phyloP scores from a whole-genome alignment of 1,140 invertebrate genomes.

The Drosophila repletoides region DNA sequence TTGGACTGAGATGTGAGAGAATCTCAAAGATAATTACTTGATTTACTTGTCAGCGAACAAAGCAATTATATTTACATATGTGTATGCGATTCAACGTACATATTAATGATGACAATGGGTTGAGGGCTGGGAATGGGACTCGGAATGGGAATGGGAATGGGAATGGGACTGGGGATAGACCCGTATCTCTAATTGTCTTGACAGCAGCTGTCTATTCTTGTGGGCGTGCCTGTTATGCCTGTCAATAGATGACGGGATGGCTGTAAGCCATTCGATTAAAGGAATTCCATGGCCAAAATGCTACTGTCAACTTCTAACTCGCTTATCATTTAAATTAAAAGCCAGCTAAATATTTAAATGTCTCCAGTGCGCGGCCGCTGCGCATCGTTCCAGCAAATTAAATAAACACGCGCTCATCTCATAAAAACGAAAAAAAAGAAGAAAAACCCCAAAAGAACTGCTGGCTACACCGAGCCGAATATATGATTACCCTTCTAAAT shows the following conservation, averaged over 20 bases:
- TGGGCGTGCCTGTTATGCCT: constrained; percentile 27
- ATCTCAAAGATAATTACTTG: constrained; percentile 66
- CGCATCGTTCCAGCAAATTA: constrained; percentile 10
- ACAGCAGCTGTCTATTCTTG: constrained; percentile 34
- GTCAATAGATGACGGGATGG: constrained; percentile 13
- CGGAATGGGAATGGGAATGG: not conserved
- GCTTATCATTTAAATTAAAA: not conserved
- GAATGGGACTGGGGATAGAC: constrained; percentile 4
- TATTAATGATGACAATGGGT: constrained; percentile 32
- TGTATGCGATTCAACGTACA: constrained; percentile 16
- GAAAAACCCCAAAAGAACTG: not conserved
- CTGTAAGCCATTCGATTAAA: not conserved
- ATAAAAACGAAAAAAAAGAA: constrained; percentile 2
- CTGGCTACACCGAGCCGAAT: not conserved
- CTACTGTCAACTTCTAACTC: not conserved
- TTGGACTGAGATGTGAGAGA: constrained; percentile 13
- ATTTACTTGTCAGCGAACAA: constrained; percentile 65
- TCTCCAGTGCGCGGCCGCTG: not conserved
- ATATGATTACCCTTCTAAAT: no score
- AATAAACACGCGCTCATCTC: constrained; percentile 10
- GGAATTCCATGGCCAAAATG: constrained; percentile 8
- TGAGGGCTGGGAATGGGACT: constrained; percentile 5
- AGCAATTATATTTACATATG: constrained; percentile 64
- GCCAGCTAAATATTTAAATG: not conserved
- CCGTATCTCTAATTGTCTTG: constrained; percentile 47